These are phyloP conservation scores for Hyaena hyaena DNA, from an alignment of 2,113 vertebrate genomes.

Conservation along the genomic window DNA sequence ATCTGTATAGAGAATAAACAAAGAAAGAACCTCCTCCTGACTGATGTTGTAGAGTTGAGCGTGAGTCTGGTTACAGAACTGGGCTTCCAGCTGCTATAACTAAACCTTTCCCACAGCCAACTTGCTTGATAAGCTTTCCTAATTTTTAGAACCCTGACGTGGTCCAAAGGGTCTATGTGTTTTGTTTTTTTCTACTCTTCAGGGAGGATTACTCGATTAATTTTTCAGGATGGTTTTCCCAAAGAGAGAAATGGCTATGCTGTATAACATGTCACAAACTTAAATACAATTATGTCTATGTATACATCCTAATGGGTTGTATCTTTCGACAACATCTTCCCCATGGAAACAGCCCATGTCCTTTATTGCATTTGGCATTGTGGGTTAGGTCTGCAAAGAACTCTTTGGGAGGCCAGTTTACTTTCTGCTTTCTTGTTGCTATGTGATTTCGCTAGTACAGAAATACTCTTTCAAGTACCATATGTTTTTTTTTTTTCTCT, in stretches of 20 bases:
- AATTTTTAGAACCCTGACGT: background rate
- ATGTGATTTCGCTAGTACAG: constrained; percentile 46
- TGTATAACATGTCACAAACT: background rate
- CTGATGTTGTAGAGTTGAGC: background rate
- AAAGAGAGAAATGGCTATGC: background rate
- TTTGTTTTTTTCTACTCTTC: background rate
- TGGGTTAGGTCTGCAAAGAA: background rate
- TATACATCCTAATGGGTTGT: constrained; percentile 51
- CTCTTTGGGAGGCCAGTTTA: constrained; percentile 34
- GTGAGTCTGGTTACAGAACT: background rate
- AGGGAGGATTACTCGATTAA: constrained; percentile 37
- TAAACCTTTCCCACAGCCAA: background rate
- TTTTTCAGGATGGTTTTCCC: constrained; percentile 33
- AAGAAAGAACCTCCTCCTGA: background rate
- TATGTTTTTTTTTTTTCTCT: background rate
- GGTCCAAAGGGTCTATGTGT: background rate
- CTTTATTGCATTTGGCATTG: constrained; percentile 53
- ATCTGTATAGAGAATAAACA: background rate
- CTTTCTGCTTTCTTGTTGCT: constrained; percentile 57
- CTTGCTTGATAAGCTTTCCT: background rate
- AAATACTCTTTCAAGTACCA: constrained; percentile 34
- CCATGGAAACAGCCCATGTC: constrained; percentile 49
- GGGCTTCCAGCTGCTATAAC: background rate
- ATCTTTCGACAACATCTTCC: constrained; percentile 56
- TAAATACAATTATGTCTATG: constrained; percentile 51